Evolutionary conservation across 23 tunicate species (phyloP).

Genomic region (Styela plicata): DNA sequence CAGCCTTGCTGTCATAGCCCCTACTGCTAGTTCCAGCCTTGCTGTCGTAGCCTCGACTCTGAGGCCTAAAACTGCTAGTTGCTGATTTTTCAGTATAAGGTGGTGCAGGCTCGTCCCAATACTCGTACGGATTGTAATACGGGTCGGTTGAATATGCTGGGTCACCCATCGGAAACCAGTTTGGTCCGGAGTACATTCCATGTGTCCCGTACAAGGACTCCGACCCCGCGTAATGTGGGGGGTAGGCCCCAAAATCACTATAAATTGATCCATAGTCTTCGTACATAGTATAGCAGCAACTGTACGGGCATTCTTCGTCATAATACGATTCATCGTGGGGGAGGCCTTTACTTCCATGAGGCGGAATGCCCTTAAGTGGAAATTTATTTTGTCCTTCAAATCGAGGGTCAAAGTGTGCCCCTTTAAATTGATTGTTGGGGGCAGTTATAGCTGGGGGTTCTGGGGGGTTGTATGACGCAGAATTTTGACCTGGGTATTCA

Average conservation of each 20-base stretch:
- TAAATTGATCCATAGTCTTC: constrained; percentile 25
- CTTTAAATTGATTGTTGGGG: not conserved
- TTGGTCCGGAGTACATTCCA: constrained; percentile 14
- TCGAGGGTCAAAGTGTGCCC: not conserved
- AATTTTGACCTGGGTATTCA: constrained; percentile 14
- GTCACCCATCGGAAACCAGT: constrained; percentile 33
- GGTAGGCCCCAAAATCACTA: not conserved
- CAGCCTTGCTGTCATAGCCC: not conserved
- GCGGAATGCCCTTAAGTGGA: not conserved
- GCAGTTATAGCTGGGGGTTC: not conserved
- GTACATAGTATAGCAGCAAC: constrained; percentile 12
- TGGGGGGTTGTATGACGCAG: constrained; percentile 13
- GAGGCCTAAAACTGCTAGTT: not conserved
- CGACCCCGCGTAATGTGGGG: not conserved
- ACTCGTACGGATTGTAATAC: constrained; percentile 19
- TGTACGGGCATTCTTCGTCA: constrained; percentile 30
- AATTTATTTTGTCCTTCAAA: too few species aligned
- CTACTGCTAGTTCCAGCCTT: not conserved
- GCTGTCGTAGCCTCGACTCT: not conserved
- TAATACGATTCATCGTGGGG: constrained; percentile 13
- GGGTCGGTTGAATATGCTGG: constrained; percentile 17
- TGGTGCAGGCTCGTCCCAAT: constrained; percentile 26
- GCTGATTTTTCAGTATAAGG: constrained; percentile 29
- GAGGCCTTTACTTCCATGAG: not conserved
- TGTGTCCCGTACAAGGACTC: not conserved